Evolutionary conservation across 1,140 invertebrate species (phyloP).

Genomic region (Bradynema listronoti): DNA sequence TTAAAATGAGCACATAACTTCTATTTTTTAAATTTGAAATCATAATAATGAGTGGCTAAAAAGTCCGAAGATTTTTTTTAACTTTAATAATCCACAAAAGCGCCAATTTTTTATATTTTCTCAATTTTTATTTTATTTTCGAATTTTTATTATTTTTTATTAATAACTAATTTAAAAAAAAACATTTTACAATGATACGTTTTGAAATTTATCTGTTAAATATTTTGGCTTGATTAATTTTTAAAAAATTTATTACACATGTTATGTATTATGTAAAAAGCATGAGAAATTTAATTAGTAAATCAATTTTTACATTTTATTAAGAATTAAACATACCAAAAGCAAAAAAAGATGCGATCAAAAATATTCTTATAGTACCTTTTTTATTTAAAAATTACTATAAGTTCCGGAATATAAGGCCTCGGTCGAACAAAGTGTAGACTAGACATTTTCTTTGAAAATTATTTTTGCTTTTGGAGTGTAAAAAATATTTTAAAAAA

Average conservation of each 20-base stretch:
- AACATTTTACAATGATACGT: neutral
- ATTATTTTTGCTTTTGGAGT: too few species aligned
- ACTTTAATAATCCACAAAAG: too few species aligned
- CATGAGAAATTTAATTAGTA: too few species aligned
- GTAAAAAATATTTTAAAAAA: too few species aligned
- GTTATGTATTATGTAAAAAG: neutral
- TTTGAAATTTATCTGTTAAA: neutral
- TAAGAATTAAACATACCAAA: neutral
- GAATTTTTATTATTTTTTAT: neutral
- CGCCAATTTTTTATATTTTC: too few species aligned
- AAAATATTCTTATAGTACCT: neutral
- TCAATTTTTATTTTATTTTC: neutral
- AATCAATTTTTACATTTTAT: slow-evolving; percentile 9
- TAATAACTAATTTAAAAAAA: neutral
- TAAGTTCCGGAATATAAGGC: too few species aligned
- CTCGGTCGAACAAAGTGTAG: too few species aligned
- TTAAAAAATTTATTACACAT: slow-evolving; percentile 2
- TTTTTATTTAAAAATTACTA: too few species aligned
- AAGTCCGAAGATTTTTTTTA: neutral
- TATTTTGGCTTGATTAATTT: neutral
- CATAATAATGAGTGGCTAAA: neutral
- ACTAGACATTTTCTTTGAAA: too few species aligned
- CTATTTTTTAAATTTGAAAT: neutral
- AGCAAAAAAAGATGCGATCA: neutral
- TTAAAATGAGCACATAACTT: neutral